Base-by-base conservation (phyloP, 2,113 vertebrate species). In the Serilophus lunatus region DNA sequence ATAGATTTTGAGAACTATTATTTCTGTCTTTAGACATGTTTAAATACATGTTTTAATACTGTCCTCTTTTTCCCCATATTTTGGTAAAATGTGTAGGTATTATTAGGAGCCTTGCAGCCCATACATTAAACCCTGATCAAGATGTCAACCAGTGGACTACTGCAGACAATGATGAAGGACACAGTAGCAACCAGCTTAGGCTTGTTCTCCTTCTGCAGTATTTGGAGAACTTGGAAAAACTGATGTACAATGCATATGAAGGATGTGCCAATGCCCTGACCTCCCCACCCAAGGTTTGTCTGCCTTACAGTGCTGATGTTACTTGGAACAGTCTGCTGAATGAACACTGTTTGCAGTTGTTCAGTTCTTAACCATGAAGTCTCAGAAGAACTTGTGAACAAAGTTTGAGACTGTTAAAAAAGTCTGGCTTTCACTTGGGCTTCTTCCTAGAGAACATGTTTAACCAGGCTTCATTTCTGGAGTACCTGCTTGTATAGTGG, bases 191-290 rank as follows among this genome's bases (percentile, higher is more conserved):
- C 94, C 99, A 99, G 92, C 98, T 99, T 36, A 98, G 99, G 53
- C 98, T 99, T 50, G 98, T 99, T 89, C 98, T 99, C 75, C 98
- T 99, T 79, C 98, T 99, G 18, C 99, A 99, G 96, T 99, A 99
- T 90, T 97, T 99, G 92, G 99, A 99, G 95, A 99, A 99, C 96
- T 95, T 99, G 93, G 99, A 99, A 96, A 99, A 99, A 91, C 95
- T 99, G 91, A 99, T 99, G 99, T 99, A 99, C 96, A 99, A 99
- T 45, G 99, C 99, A 11, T 99, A 99, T 16, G 99, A 99, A 95
- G 99, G 99, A 94, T 99, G 99, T 42, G 99, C 99, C 66, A 99
- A 99, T 65, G 99, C 99, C 6, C 98, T 99, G 47, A 99, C 99
- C 2, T 98, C 99, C 23, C 99, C 99, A 15, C 99, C 99, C 25